Evolutionary conservation across 1,140 invertebrate genomes (phyloP).

Genomic region (Aphaenogaster floridana): DNA sequence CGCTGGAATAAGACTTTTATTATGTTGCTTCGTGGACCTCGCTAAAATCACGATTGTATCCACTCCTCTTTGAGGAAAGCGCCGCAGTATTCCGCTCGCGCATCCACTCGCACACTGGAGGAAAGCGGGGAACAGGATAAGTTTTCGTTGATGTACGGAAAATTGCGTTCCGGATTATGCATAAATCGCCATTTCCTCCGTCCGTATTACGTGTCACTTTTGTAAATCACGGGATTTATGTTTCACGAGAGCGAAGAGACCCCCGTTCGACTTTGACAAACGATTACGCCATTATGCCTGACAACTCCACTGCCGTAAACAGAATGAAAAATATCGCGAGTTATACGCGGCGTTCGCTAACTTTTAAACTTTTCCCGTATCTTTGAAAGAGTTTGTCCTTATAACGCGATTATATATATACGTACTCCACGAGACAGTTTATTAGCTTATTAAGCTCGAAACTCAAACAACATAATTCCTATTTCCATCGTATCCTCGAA

Average conservation of each 20-base stretch:
- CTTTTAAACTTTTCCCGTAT: conserved; percentile 45
- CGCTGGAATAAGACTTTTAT: conserved; percentile 75
- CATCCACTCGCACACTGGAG: neutral
- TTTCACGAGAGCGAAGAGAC: conserved; percentile 40
- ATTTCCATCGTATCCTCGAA: neutral
- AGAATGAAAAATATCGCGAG: conserved; percentile 61
- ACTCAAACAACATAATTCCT: conserved; percentile 34
- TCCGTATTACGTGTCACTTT: conserved; percentile 70
- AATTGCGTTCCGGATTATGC: conserved; percentile 76
- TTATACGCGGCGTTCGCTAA: conserved; percentile 27
- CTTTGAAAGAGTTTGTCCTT: conserved; percentile 8
- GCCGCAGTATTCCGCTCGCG: neutral
- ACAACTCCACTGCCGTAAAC: conserved; percentile 56
- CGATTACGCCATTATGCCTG: conserved; percentile 61
- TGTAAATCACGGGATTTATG: conserved; percentile 64
- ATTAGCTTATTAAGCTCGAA: conserved; percentile 38
- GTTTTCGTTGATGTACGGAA: conserved; percentile 57
- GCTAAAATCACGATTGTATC: conserved; percentile 73
- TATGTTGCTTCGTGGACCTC: conserved; percentile 72
- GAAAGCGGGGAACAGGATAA: conserved; percentile 30
- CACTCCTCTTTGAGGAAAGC: conserved; percentile 24
- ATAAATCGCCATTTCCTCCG: conserved; percentile 69
- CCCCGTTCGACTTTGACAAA: conserved; percentile 58
- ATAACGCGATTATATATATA: conserved; percentile 21
- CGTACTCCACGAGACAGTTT: neutral